phyloP scores from a whole-genome alignment of 2,113 vertebrate genomes.

The Cyanoramphus novaezelandiae region DNA sequence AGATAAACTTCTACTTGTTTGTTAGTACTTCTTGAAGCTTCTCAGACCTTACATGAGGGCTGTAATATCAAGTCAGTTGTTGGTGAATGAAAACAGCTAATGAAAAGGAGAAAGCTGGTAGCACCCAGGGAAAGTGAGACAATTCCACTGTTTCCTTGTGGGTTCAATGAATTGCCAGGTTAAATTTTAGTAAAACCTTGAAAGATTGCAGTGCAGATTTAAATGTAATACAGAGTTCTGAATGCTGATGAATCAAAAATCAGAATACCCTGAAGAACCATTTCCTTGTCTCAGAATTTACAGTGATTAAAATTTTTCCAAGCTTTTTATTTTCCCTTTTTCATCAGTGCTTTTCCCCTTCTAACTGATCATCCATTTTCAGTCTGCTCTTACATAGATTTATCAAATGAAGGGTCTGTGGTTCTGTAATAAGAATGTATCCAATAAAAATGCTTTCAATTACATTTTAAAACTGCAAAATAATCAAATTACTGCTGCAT shows the following conservation, averaged over 20 bases:
- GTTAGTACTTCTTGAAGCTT: neutral
- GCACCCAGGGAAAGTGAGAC: neutral
- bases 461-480: slow-evolving; percentile 53
- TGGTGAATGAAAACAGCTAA: neutral
- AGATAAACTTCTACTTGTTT: neutral
- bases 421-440: slow-evolving; percentile 30
- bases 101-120: neutral
- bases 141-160: neutral
- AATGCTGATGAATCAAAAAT: neutral
- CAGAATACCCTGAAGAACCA: neutral
- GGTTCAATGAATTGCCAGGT: neutral
- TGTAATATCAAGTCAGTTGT: neutral
- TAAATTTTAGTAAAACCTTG: neutral
- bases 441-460: slow-evolving; percentile 43
- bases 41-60: neutral
- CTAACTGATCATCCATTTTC: slow-evolving; percentile 10
- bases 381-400: slow-evolving; percentile 25
- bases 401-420: slow-evolving; percentile 34
- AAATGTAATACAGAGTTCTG: neutral
- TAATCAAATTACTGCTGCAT: slow-evolving; percentile 24
- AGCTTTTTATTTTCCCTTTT: neutral
- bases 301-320: neutral
- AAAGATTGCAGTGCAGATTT: neutral
- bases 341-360: neutral
- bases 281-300: slow-evolving; percentile 10